phyloP scores from a whole-genome alignment of 2,797 vertebrate genomes.

The Psittacula derbiana region DNA sequence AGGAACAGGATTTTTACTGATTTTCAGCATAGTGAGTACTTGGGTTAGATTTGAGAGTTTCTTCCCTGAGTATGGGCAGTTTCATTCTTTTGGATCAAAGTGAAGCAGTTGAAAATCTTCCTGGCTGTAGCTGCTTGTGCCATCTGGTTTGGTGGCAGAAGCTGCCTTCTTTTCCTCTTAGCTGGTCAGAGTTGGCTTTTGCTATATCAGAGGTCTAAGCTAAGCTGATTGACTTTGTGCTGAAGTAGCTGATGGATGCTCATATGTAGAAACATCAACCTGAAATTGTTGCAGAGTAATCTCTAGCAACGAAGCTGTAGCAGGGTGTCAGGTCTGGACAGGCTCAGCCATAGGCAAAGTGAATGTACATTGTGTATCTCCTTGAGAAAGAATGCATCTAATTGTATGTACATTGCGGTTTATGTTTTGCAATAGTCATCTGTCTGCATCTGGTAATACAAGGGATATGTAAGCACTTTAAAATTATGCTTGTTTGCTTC shows the following conservation, averaged over 20 bases:
- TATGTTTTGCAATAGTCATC: neutral
- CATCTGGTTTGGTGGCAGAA: neutral
- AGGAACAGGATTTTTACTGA: neutral
- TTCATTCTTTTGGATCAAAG: neutral
- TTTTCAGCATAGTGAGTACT: neutral
- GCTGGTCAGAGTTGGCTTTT: neutral
- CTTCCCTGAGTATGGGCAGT: neutral
- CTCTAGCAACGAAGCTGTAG: neutral
- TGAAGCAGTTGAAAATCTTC: neutral
- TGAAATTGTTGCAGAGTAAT: neutral
- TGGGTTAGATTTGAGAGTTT: neutral
- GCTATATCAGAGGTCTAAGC: neutral
- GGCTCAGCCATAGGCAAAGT: neutral
- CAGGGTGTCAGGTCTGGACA: neutral
- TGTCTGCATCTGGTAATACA: neutral
- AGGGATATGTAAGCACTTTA: neutral
- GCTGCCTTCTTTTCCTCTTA: neutral
- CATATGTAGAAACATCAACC: neutral
- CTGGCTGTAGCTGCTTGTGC: neutral
- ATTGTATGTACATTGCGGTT: neutral
- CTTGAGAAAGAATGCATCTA: neutral
- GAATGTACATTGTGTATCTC: rapidly evolving
- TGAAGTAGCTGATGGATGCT: neutral
- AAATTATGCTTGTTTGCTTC: neutral
- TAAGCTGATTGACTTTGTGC: neutral